phyloP scores from a whole-genome alignment of 2,888 invertebrate species.

The Andrena minutula region DNA sequence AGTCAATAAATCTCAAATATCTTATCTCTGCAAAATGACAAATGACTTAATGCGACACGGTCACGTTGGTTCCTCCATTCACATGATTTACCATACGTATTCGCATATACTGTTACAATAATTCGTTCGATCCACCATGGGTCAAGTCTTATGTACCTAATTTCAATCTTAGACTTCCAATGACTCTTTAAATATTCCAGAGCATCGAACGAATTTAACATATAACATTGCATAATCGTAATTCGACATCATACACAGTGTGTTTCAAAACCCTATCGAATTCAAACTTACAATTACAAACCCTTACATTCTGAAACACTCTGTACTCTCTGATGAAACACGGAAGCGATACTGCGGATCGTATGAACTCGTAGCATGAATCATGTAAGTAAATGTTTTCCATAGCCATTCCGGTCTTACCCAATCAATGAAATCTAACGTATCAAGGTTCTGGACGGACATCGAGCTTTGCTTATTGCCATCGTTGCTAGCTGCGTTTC shows the following conservation, averaged over 20 bases:
- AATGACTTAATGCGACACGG: slow-evolving; percentile 51
- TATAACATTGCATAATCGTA: background rate
- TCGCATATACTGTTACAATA: slow-evolving; percentile 2
- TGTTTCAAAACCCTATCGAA: background rate
- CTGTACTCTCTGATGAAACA: background rate
- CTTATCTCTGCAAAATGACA: slow-evolving; percentile 61
- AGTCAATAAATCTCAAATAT: slow-evolving; percentile 63
- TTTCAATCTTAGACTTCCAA: background rate
- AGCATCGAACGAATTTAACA: slow-evolving; percentile 6
- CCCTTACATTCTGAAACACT: background rate
- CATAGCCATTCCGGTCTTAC: slow-evolving; percentile 85
- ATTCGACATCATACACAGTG: background rate
- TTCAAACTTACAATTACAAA: background rate
- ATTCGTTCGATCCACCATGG: slow-evolving; percentile 16
- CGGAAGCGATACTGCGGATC: background rate
- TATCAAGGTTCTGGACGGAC: slow-evolving; percentile 91
- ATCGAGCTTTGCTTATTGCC: slow-evolving; percentile 87
- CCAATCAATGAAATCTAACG: slow-evolving; percentile 96
- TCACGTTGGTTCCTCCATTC: slow-evolving; percentile 9
- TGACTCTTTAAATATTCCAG: background rate
- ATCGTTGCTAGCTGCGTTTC: slow-evolving; percentile 86
- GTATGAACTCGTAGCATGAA: background rate
- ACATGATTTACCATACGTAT: slow-evolving; percentile 1
- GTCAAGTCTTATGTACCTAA: background rate
- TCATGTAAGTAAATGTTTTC: background rate